A percentile compares a stretch with the other conserved stretches of the same genome.
phyloP scores from a whole-genome alignment of 2,797 vertebrate species.

The Gambusia yucatana region DNA sequence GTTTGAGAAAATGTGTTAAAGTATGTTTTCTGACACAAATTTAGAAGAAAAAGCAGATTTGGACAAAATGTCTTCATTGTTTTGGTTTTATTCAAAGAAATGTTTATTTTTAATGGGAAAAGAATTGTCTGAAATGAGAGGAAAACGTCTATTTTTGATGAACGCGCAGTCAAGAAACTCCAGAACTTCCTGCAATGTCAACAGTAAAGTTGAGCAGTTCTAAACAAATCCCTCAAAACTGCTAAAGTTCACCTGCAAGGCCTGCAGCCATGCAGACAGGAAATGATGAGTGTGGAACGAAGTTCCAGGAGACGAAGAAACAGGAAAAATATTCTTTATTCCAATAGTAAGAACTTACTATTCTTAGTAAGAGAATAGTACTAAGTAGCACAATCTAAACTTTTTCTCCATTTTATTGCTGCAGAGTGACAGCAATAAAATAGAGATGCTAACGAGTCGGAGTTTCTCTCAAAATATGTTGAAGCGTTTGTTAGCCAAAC shows the following conservation, averaged over 20 bases:
- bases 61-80: neutral
- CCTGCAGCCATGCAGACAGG: neutral
- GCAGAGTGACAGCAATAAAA: no score
- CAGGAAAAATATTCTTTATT: no score
- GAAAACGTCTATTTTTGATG: constrained; percentile 2
- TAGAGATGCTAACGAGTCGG: no score
- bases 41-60: neutral
- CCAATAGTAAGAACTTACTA: no score
- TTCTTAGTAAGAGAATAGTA: no score
- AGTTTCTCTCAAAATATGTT: neutral
- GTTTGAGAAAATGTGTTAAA: neutral
- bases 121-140: neutral
- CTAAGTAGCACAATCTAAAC: no score
- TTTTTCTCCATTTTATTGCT: no score
- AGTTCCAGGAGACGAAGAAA: no score
- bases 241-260: constrained; percentile 19
- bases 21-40: neutral
- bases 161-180: constrained; percentile 4
- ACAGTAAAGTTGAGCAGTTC: constrained; percentile 13
- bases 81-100: neutral
- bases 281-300: neutral
- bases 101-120: neutral
- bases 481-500: neutral
- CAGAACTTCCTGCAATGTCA: neutral
- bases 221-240: constrained; percentile 5